These are phyloP conservation scores for Spinus pinus DNA, from an alignment of 2,797 vertebrate genomes.

Conservation along the genomic window DNA sequence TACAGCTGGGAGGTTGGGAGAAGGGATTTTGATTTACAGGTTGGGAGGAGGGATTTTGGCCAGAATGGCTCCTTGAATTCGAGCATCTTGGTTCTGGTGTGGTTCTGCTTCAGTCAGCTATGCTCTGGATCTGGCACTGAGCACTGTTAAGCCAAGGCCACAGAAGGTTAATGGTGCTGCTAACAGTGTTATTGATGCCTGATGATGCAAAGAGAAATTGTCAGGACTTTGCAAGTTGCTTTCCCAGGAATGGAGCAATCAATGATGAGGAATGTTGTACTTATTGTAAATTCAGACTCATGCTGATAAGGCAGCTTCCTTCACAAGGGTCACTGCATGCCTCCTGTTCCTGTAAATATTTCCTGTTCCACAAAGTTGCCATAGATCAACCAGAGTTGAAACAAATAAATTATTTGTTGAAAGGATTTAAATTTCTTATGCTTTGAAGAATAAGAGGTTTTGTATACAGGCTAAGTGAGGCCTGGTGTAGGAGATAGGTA, in stretches of 20 bases:
- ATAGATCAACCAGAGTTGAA: background rate
- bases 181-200: background rate
- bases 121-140: background rate
- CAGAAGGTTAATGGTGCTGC: background rate
- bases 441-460: background rate
- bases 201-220: background rate
- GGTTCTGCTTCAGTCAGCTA: background rate
- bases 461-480: background rate
- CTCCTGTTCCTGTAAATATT: background rate
- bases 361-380: background rate
- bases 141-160: background rate
- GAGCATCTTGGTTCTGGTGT: fast-evolving
- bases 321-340: background rate
- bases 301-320: background rate
- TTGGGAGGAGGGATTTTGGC: background rate
- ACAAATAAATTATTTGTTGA: background rate
- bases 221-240: background rate
- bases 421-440: background rate
- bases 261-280: background rate
- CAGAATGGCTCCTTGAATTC: background rate
- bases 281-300: background rate
- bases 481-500: background rate
- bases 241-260: background rate
- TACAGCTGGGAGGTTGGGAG: background rate
- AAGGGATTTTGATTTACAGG: background rate